Evolutionary conservation across 2,888 invertebrate species (phyloP).

Genomic region (Crematogaster levior): DNA sequence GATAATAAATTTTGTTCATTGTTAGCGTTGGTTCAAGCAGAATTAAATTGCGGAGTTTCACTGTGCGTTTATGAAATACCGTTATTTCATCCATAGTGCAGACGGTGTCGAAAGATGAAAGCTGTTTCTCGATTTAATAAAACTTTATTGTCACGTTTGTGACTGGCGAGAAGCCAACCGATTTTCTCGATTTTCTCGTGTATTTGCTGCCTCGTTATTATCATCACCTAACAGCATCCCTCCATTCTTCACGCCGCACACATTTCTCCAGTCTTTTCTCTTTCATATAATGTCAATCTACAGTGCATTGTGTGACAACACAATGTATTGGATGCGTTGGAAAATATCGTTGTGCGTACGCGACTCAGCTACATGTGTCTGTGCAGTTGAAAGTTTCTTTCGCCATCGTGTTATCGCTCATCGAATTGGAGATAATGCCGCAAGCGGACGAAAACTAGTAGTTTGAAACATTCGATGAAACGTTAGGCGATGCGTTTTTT

Average conservation of each 20-base stretch:
- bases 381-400: too few relatives aligned
- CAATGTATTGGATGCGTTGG: background rate
- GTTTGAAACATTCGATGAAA: too few relatives aligned
- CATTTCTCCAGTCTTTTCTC: background rate
- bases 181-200: slow-evolving; percentile 45
- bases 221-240: slow-evolving; percentile 43
- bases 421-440: too few relatives aligned
- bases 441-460: too few relatives aligned
- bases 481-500: too few relatives aligned
- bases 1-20: slow-evolving; percentile 11
- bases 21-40: background rate
- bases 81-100: background rate
- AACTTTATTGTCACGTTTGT: slow-evolving; percentile 49
- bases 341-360: slow-evolving; percentile 45
- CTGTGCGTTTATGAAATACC: slow-evolving; percentile 17
- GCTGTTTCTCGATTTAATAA: slow-evolving; percentile 35
- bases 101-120: slow-evolving; percentile 6
- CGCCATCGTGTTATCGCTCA: too few relatives aligned
- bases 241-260: background rate
- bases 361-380: background rate
- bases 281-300: slow-evolving; percentile 27
- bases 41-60: slow-evolving; percentile 5
- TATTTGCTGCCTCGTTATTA: slow-evolving; percentile 52
- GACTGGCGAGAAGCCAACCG: slow-evolving; percentile 42
- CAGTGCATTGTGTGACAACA: slow-evolving; percentile 3